Evolutionary conservation across 92 coral and sea anemone species (phyloP), one percentile per base, ranked within the genome.

Genomic region (Paragorgia papillata): DNA sequence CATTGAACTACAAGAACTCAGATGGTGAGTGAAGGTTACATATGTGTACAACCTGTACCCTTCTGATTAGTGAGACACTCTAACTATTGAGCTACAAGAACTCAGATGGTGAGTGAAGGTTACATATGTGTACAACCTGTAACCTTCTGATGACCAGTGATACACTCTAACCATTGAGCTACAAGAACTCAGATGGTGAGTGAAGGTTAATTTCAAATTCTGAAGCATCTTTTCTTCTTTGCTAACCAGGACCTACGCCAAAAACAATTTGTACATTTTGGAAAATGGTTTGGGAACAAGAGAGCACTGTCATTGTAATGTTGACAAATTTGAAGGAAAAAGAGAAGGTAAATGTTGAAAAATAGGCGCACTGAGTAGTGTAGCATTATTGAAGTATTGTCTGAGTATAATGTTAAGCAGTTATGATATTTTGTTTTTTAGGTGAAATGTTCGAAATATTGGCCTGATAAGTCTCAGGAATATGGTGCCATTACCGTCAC

Each of bases 201-300:
- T n/a, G n/a, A n/a, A n/a, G n/a, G n/a, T n/a, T n/a, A n/a, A n/a
- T n/a, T n/a, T n/a, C n/a, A n/a, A n/a, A n/a, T n/a, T n/a, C n/a
- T n/a, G n/a, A n/a, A n/a, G n/a, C n/a, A n/a, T n/a, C n/a, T 2
- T 41, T 62, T 2, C 20, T 27, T 61, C 44, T 0, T 30, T 2
- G 1, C 1, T 58, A 6, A n/a, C 0, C 34, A 87, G 87, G 91
- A 9, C 97, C 97, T 21, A 58, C 66, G 1, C 54, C 79, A 18
- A 66, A 73, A 24, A 90, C 90, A 0, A 81, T 80, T 18, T 62
- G 39, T 32, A 96, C 90, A 48, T 90, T 93, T 29, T 93, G 97
- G 97, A 86, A 84, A 44, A 86, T 93, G 94, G 76, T 88, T 2
- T 93, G 97, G 97, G 90, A 88, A 29, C 93, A 90, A 29, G 83